Evolutionary conservation across 92 coral and sea anemone species (phyloP).

Genomic region (Zoanthus gigantus): DNA sequence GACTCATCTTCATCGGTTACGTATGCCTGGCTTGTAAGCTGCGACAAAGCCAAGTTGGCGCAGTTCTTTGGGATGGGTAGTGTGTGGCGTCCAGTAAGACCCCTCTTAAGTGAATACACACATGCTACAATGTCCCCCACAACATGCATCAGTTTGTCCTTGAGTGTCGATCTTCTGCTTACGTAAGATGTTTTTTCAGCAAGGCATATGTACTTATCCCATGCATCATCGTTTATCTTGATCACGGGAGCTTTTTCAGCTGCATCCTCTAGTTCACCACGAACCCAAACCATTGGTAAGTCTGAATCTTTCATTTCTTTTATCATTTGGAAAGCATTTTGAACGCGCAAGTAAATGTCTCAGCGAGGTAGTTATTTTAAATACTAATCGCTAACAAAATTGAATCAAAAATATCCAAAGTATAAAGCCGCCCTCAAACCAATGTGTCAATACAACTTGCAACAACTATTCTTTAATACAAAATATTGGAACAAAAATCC

Average conservation of each 20-base stretch:
- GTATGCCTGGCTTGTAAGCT: background rate
- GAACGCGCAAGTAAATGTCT: no score
- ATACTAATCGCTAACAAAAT: no score
- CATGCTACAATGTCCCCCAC: slow-evolving; percentile 22
- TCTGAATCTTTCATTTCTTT: background rate
- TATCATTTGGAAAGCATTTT: no score
- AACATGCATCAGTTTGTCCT: no score
- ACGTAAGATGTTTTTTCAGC: slow-evolving; percentile 34
- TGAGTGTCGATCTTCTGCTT: background rate
- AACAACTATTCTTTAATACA: no score
- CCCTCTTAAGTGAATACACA: slow-evolving; percentile 51
- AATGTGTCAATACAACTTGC: no score
- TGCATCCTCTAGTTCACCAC: slow-evolving; percentile 63
- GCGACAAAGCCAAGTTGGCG: slow-evolving; percentile 26
- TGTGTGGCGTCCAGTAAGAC: slow-evolving; percentile 54
- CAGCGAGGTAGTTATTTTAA: no score
- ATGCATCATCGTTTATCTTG: slow-evolving; percentile 60
- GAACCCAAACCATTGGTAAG: slow-evolving; percentile 60
- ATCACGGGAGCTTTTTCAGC: slow-evolving; percentile 66
- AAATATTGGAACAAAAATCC: no score
- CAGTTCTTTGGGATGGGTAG: slow-evolving; percentile 62
- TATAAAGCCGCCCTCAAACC: no score
- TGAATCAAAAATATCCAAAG: no score
- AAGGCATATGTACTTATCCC: slow-evolving; percentile 62
- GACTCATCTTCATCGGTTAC: no score